Evolutionary conservation across 2,113 vertebrate genomes (phyloP).

Genomic region (Cephalopholis sonnerati): DNA sequence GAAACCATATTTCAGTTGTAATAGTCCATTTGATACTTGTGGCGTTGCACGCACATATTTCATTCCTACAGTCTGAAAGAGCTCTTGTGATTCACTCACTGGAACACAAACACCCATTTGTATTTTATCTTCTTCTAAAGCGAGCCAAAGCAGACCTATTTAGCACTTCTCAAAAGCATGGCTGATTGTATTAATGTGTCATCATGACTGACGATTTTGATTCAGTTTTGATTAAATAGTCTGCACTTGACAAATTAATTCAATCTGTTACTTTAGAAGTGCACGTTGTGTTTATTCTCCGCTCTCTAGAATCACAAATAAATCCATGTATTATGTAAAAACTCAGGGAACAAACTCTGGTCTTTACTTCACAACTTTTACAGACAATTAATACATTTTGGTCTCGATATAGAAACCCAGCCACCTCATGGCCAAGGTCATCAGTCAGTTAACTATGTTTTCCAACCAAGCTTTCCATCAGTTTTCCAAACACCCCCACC

Average conservation of each 20-base stretch:
- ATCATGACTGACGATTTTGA: background rate
- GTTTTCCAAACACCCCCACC: conserved; percentile 56
- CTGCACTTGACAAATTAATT: background rate
- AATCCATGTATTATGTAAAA: background rate
- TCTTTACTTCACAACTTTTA: background rate
- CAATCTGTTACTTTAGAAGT: background rate
- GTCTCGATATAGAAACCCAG: background rate
- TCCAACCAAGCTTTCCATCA: conserved; percentile 49
- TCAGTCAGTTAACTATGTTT: conserved; percentile 52
- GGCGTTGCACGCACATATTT: conserved; percentile 22
- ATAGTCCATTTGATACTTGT: conserved; percentile 43
- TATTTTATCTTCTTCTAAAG: conserved; percentile 5
- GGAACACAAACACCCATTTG: conserved; percentile 26
- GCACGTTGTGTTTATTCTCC: background rate
- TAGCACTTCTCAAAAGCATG: background rate
- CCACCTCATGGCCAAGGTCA: conserved; percentile 51
- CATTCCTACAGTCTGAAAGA: conserved; percentile 7
- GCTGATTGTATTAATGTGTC: background rate
- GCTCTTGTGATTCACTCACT: conserved; percentile 9
- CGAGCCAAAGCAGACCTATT: conserved; percentile 3
- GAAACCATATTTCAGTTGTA: conserved; percentile 49
- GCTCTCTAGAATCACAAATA: background rate
- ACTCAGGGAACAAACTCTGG: background rate
- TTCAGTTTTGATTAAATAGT: conserved; percentile 1
- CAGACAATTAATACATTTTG: background rate